These are phyloP conservation scores for Portevinia maculata DNA, from an alignment of 2,888 invertebrate genomes.

Conservation along the genomic window DNA sequence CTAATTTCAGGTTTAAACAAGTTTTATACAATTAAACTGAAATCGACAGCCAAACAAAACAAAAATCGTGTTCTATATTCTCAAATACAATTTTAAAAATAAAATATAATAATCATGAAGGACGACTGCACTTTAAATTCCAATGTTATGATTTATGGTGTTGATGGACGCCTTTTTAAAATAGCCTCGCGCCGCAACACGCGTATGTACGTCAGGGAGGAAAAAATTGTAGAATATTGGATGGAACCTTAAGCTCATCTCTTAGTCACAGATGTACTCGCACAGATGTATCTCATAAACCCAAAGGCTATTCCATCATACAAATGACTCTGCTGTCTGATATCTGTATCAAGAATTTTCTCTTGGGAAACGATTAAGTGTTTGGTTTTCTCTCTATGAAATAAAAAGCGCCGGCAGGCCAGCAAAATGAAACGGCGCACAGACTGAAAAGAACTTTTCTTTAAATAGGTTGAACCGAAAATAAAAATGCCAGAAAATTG, in stretches of 20 bases:
- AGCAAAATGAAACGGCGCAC: constrained; percentile 2
- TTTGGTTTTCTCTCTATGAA: constrained; percentile 14
- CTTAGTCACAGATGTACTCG: background rate
- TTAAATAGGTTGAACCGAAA: constrained; percentile 51
- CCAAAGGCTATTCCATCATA: background rate
- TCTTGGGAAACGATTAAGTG: constrained; percentile 41
- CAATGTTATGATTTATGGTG: constrained; percentile 51
- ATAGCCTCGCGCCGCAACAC: background rate
- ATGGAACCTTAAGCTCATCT: background rate
- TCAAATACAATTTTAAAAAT: constrained; percentile 2
- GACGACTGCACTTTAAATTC: constrained; percentile 57
- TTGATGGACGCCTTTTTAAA: constrained; percentile 26
- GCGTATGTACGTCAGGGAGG: constrained; percentile 13
- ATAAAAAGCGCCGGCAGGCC: constrained; percentile 14
- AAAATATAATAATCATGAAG: constrained; percentile 45
- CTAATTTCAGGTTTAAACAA: constrained; percentile 56
- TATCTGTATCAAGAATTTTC: constrained; percentile 16
- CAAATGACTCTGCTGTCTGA: background rate
- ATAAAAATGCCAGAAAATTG: constrained; percentile 59
- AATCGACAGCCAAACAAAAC: background rate
- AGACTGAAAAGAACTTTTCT: constrained; percentile 30
- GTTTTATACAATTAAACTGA: constrained; percentile 2
- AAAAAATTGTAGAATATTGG: background rate
- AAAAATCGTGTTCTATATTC: constrained; percentile 49
- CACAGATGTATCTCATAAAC: background rate